phyloP scores from a whole-genome alignment of 2,797 vertebrate species.

The Tokudaia muenninki region DNA sequence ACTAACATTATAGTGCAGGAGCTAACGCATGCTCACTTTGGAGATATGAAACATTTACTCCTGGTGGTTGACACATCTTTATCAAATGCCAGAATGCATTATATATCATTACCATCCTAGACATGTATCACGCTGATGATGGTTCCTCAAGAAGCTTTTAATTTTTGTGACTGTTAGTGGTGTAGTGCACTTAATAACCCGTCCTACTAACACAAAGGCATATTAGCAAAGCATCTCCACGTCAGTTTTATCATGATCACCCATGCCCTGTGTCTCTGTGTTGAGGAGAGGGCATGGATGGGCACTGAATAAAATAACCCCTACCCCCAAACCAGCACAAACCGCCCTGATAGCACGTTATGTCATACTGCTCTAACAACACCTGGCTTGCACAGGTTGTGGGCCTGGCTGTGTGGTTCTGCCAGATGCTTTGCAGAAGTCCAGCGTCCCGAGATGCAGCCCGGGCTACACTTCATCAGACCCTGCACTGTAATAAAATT shows the following conservation, averaged over 20 bases:
- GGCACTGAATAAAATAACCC: neutral
- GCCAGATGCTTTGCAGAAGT: neutral
- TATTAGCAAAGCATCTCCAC: neutral
- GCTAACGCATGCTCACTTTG: neutral
- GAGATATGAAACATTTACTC: slow-evolving; percentile 47
- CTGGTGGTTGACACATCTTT: slow-evolving; percentile 53
- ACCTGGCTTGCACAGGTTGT: neutral
- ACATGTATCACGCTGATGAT: slow-evolving; percentile 11
- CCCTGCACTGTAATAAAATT: neutral
- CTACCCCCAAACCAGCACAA: neutral
- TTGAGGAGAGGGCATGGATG: neutral
- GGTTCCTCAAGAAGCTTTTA: slow-evolving; percentile 58
- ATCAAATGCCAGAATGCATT: neutral
- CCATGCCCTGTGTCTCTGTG: neutral
- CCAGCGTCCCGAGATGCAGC: neutral
- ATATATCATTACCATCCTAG: neutral
- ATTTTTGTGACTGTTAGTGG: slow-evolving; percentile 43
- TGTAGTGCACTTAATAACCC: slow-evolving; percentile 36
- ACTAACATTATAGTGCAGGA: neutral
- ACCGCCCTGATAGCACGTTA: neutral
- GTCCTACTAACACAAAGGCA: neutral
- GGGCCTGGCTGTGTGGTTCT: neutral
- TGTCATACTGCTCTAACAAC: neutral
- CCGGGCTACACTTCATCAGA: neutral
- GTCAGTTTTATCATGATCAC: neutral